These are phyloP conservation scores for Toxonevra muliebris DNA, from an alignment of 2,888 invertebrate species.

Conservation along the genomic window DNA sequence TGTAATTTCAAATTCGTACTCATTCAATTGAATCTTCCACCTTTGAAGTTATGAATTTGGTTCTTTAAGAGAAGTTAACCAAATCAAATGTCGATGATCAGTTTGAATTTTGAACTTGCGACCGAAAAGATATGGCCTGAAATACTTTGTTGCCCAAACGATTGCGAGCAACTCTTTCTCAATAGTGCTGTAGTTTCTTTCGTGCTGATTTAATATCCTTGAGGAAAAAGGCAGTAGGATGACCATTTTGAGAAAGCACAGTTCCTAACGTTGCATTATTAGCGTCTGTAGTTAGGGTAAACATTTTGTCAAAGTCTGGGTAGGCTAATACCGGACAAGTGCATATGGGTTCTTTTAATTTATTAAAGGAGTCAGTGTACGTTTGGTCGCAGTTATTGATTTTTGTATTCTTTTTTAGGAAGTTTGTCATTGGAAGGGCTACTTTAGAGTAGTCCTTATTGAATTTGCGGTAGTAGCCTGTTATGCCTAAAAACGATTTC, in stretches of 20 bases:
- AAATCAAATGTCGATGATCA: conserved; percentile 14
- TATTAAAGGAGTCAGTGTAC: conserved; percentile 2
- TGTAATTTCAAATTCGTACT: conserved; percentile 23
- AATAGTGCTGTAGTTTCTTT: conserved; percentile 31
- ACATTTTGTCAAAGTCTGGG: conserved; percentile 9
- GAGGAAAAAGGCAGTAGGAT: too few relatives aligned
- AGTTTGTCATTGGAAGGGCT: conserved; percentile 1
- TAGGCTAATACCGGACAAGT: conserved; percentile 7
- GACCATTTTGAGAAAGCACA: too few relatives aligned
- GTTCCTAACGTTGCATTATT: conserved; percentile 26
- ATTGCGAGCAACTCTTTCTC: conserved; percentile 31
- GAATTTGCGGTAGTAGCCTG: conserved; percentile 16
- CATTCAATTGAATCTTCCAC: conserved; percentile 28
- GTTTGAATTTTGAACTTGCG: conserved; percentile 16
- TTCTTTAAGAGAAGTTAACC: conserved; percentile 19
- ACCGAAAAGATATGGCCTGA: conserved; percentile 25
- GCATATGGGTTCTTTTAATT: background rate
- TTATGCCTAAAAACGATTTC: conserved; percentile 19
- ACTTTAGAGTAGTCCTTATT: conserved; percentile 13
- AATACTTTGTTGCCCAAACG: conserved; percentile 28
- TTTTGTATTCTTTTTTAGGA: background rate
- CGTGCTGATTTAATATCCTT: conserved; percentile 18
- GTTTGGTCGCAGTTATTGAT: conserved; percentile 1
- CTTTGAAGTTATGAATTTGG: conserved; percentile 24
- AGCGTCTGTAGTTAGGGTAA: background rate